A percentile compares a stretch with the other conserved stretches of the same genome.
These are phyloP conservation scores for Coturnix japonica DNA, from an alignment of 2,113 vertebrate species.

Conservation along the genomic window DNA sequence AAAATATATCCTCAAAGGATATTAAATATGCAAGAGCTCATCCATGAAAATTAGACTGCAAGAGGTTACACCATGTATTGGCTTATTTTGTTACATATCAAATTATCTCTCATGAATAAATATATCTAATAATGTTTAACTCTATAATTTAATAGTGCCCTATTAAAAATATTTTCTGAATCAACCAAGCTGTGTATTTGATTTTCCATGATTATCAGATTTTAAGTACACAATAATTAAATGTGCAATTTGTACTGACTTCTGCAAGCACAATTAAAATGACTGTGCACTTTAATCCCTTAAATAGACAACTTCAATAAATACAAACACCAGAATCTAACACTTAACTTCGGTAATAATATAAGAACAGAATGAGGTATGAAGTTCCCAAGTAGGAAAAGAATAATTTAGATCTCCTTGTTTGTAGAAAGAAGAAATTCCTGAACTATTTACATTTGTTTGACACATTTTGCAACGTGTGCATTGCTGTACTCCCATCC, in stretches of 20 bases:
- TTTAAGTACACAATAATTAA: constrained; percentile 75
- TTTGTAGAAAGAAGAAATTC: background rate
- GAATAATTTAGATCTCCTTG: background rate
- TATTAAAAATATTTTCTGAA: constrained; percentile 77
- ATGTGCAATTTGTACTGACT: constrained; percentile 73
- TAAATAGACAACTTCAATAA: constrained; percentile 46
- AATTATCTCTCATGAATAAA: constrained; percentile 85
- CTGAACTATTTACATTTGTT: background rate
- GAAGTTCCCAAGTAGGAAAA: background rate
- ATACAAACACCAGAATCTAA: background rate
- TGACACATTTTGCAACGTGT: background rate
- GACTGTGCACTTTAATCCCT: constrained; percentile 47
- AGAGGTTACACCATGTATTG: constrained; percentile 80
- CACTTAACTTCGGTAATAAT: background rate
- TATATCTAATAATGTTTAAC: constrained; percentile 81
- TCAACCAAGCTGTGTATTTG: constrained; percentile 74
- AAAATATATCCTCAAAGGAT: constrained; percentile 83
- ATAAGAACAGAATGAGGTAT: background rate
- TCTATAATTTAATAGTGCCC: constrained; percentile 80
- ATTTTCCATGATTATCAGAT: constrained; percentile 71
- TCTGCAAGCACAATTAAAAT: constrained; percentile 59
- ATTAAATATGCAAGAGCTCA: constrained; percentile 85
- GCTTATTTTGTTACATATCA: constrained; percentile 84
- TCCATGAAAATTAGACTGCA: constrained; percentile 82
- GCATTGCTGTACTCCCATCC: background rate